Evolutionary conservation across 2,113 vertebrate genomes (phyloP).

Genomic region (Lates calcarifer): DNA sequence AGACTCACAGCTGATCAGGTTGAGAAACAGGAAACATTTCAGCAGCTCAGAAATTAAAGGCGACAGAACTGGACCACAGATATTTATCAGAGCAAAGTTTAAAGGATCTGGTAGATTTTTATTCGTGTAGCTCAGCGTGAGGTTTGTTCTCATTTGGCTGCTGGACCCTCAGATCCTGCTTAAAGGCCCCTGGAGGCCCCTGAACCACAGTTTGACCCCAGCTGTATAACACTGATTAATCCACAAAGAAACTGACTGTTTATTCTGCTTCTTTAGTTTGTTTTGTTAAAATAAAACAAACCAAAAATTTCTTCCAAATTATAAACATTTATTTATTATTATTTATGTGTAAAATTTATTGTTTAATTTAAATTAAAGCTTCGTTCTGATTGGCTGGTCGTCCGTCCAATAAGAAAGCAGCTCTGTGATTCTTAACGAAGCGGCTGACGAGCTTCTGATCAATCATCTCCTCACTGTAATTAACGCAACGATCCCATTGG

Average conservation of each 20-base stretch:
- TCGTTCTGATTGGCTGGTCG: background rate
- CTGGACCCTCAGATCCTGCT: background rate
- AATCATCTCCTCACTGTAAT: slow-evolving; percentile 60
- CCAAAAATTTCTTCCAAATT: too few species aligned
- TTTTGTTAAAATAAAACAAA: too few species aligned
- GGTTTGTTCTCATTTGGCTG: background rate
- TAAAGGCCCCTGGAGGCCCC: background rate
- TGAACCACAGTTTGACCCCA: background rate
- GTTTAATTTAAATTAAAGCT: too few species aligned
- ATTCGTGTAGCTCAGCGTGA: too few species aligned
- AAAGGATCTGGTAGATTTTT: too few species aligned
- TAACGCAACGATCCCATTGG: slow-evolving; percentile 60
- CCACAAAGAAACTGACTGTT: too few species aligned
- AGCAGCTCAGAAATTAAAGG: too few species aligned
- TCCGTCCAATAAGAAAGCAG: slow-evolving; percentile 16
- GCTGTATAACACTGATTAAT: too few species aligned
- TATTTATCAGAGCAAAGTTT: background rate
- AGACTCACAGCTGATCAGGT: too few species aligned
- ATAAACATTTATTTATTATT: too few species aligned
- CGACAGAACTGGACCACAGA: background rate
- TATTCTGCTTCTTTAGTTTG: background rate
- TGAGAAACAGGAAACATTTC: too few species aligned
- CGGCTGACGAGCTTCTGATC: slow-evolving; percentile 22
- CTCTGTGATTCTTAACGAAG: slow-evolving; percentile 25
- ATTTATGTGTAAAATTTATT: background rate